Percentiles rank a stretch among this genome's conserved stretches.
phyloP scores from a whole-genome alignment of 23 tunicate species.

The Diplosoma virens region DNA sequence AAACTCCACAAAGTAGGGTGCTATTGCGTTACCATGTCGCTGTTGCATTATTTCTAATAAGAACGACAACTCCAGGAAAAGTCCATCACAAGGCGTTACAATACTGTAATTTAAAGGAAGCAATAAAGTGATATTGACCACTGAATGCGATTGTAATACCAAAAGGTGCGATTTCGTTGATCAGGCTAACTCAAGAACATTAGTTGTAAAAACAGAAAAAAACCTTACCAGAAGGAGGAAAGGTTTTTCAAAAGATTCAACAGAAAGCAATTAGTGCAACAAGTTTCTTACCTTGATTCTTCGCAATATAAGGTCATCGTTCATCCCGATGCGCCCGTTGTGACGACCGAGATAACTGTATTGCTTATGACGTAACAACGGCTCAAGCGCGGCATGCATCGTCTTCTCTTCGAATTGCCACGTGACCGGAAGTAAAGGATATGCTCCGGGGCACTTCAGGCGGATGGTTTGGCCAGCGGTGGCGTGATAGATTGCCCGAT shows the following conservation, averaged over 20 bases:
- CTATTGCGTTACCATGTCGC: too few species aligned
- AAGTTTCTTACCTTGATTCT: neutral
- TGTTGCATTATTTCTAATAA: too few species aligned
- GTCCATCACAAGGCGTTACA: too few species aligned
- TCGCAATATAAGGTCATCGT: neutral
- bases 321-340: neutral
- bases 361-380: constrained; percentile 13
- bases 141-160: too few species aligned
- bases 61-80: too few species aligned
- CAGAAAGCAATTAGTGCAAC: too few species aligned
- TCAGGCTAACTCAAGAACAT: neutral
- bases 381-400: neutral
- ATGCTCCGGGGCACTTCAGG: constrained; percentile 13
- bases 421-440: constrained; percentile 29
- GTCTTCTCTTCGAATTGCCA: constrained; percentile 38
- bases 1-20: too few species aligned
- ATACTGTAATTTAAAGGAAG: too few species aligned
- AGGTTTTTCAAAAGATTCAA: too few species aligned
- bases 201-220: neutral
- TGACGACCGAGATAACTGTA: neutral
- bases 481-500: neutral
- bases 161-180: neutral
- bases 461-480: neutral
- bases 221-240: too few species aligned
- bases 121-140: too few species aligned